Evolutionary conservation across 2,797 vertebrate genomes (phyloP).

Genomic region (Molossus molossus): DNA sequence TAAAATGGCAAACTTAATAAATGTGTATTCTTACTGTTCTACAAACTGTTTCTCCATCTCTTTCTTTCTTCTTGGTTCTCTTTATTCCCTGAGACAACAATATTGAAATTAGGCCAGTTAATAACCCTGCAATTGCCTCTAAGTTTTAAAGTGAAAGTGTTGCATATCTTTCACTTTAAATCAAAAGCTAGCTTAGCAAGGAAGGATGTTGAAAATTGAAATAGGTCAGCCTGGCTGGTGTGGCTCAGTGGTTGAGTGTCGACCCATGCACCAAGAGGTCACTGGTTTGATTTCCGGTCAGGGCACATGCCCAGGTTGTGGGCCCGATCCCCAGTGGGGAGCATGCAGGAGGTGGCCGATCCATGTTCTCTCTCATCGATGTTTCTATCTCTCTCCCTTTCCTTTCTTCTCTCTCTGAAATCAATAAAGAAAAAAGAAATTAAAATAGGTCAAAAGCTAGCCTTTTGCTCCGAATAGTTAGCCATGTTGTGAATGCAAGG

Average conservation of each 20-base stretch:
- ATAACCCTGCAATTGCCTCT: too few relatives aligned
- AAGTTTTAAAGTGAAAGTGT: background rate
- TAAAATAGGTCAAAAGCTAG: background rate
- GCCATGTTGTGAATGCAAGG: background rate
- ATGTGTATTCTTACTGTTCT: background rate
- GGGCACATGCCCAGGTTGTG: too few relatives aligned
- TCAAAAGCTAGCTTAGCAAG: background rate
- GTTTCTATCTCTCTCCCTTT: too few relatives aligned
- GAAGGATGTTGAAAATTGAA: background rate
- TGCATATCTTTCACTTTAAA: background rate
- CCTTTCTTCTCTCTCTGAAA: too few relatives aligned
- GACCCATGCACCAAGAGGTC: too few relatives aligned
- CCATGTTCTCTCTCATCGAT: too few relatives aligned
- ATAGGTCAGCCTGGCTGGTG: background rate
- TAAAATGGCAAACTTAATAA: background rate
- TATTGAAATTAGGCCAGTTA: background rate
- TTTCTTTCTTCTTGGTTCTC: background rate
- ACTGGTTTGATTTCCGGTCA: too few relatives aligned
- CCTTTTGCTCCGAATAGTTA: background rate
- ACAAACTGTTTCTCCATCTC: background rate
- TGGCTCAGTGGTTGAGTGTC: too few relatives aligned
- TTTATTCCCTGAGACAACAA: background rate
- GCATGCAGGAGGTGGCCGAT: too few relatives aligned
- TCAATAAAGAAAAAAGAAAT: background rate
- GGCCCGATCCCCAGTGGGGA: too few relatives aligned